Evolutionary conservation across 2,888 invertebrate genomes (phyloP), one percentile per base, ranked within the genome.

Genomic region (Pasiphila rectangulata): DNA sequence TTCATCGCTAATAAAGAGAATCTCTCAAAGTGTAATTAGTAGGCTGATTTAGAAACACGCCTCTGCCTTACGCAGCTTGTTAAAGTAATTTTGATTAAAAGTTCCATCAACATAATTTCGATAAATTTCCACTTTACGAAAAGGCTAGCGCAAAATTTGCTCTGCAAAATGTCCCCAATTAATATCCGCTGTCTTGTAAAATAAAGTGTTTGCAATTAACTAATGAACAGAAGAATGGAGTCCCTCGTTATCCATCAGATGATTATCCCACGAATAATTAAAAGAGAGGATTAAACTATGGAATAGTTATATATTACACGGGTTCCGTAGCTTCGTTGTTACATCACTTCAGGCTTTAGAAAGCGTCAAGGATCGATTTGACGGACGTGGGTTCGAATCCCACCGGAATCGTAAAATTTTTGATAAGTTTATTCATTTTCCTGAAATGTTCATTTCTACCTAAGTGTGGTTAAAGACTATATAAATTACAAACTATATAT

Each of bases 141-240:
- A 41, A 34, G 4, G 32, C 21, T 12, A 35, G 34, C 10, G 34
- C n/a, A n/a, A 3, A 17, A 21, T 46, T 40, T 29, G 12, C 13
- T 24, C 6, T 20, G 20, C 40, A 39, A 47, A 54, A 38, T 38
- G 43, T 20, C 46, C 24, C 38, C 42, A 47, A 51, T 50, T 51
- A 55, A 56, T 46, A 48, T 42, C 43, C 32, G 43, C 27, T 35
- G 37, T 46, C 43, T 48, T 42, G 21, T 50, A 49, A 52, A 46
- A 46, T 56, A 48, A 56, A 58, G 56, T 45, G 58, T 40, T 43
- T 27, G 13, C 58, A 56, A 58, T 58, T 58, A 56, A 50, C 44
- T 56, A 58, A 58, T 58, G 58, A 56, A 51, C 47, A 55, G 46
- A 44, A 48, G 47, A 52, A 58, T 51, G 37, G 46, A 41, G 29